Evolutionary conservation across 2,888 invertebrate genomes (phyloP).

Genomic region (Chaetoderma sp.): DNA sequence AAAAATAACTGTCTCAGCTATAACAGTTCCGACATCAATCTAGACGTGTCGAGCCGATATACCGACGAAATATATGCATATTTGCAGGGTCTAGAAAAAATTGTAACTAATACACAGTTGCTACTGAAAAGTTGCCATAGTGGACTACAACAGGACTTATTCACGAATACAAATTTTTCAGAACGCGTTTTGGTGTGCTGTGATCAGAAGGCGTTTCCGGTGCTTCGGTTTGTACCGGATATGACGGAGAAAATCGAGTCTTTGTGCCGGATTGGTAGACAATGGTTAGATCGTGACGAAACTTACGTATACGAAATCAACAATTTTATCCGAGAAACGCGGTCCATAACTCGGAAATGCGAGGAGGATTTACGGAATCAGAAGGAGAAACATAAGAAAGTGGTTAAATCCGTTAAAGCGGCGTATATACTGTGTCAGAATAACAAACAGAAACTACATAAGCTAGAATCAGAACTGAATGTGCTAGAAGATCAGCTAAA

Average conservation of each 20-base stretch:
- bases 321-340: slow-evolving; percentile 57
- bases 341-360: slow-evolving; percentile 49
- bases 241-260: slow-evolving; percentile 52
- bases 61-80: slow-evolving; percentile 52
- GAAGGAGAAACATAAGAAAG: slow-evolving; percentile 56
- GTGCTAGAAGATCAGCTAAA: slow-evolving; percentile 54
- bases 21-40: slow-evolving; percentile 43
- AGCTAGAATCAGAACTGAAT: slow-evolving; percentile 57
- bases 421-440: slow-evolving; percentile 55
- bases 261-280: slow-evolving; percentile 50
- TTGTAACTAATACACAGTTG: slow-evolving; percentile 45
- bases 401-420: slow-evolving; percentile 55
- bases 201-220: slow-evolving; percentile 63
- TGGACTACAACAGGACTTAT: slow-evolving; percentile 56
- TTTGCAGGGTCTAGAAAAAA: slow-evolving; percentile 45
- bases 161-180: slow-evolving; percentile 51
- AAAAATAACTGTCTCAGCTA: slow-evolving; percentile 57
- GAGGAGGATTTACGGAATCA: slow-evolving; percentile 52
- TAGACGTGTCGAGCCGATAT: slow-evolving; percentile 55
- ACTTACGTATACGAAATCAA: slow-evolving; percentile 62
- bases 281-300: slow-evolving; percentile 63
- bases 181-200: slow-evolving; percentile 55
- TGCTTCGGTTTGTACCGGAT: slow-evolving; percentile 60
- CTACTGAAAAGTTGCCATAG: slow-evolving; percentile 53
- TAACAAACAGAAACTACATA: slow-evolving; percentile 56